A percentile compares a stretch with the other conserved stretches of the same genome.
These are phyloP conservation scores for Catamblyrhynchus diadema DNA, from an alignment of 2,797 vertebrate species.

Conservation along the genomic window DNA sequence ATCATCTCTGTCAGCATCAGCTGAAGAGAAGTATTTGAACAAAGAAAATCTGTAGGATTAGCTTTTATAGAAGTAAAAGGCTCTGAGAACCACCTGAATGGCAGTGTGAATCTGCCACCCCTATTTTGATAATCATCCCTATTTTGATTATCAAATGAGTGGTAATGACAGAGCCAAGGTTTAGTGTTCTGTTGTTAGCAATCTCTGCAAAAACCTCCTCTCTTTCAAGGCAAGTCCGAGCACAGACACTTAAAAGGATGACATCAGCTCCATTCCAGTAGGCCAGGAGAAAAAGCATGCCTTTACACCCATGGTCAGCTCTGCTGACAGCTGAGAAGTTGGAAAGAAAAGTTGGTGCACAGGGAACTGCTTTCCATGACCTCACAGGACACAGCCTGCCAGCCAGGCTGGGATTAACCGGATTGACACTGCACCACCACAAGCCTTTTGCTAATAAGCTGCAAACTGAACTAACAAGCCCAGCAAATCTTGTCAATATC, in stretches of 20 bases:
- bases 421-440: neutral
- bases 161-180: neutral
- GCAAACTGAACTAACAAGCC: neutral
- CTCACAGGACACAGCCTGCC: neutral
- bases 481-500: conserved; percentile 6
- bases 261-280: neutral
- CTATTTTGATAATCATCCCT: neutral
- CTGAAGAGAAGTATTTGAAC: neutral
- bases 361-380: neutral
- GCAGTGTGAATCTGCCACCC: neutral
- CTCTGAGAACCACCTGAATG: neutral
- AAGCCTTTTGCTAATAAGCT: conserved; percentile 13
- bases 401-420: neutral
- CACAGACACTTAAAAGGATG: neutral
- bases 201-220: neutral
- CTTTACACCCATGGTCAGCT: neutral
- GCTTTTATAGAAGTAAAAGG: neutral
- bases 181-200: neutral
- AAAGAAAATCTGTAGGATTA: neutral
- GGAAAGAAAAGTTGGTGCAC: neutral
- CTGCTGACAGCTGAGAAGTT: neutral
- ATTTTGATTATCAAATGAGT: neutral
- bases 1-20: neutral
- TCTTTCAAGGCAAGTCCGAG: neutral
- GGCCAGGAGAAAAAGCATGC: fast-evolving